These are phyloP conservation scores for Arrhopalites spinosus DNA, from an alignment of 2,888 invertebrate genomes.

Conservation along the genomic window DNA sequence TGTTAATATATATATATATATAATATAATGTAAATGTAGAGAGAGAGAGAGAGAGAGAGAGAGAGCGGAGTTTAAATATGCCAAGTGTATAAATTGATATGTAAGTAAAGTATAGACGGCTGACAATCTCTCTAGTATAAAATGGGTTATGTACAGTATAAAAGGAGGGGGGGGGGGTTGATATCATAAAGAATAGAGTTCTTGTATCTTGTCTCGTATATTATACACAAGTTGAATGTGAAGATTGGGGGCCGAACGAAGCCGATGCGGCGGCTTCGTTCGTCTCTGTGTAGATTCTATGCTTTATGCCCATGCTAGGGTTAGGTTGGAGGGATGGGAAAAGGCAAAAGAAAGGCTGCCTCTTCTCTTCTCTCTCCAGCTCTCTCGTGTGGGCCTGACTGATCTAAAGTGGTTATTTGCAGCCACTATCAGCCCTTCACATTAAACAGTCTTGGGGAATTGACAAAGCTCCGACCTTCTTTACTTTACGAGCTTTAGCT, in stretches of 20 bases:
- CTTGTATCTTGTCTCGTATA: slow-evolving; percentile 34
- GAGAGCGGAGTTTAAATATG: neutral
- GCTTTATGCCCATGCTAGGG: slow-evolving; percentile 20
- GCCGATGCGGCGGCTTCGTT: slow-evolving; percentile 42
- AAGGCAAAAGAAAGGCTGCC: slow-evolving; percentile 42
- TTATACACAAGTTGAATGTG: slow-evolving; percentile 38
- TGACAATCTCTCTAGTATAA: too few relatives aligned
- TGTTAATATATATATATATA: neutral
- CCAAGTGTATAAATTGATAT: neutral
- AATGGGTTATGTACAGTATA: neutral
- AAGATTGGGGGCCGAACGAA: slow-evolving; percentile 40
- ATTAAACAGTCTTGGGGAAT: slow-evolving; percentile 52
- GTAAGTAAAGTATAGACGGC: too few relatives aligned
- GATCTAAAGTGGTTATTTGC: slow-evolving; percentile 55
- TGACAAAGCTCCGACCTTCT: slow-evolving; percentile 50
- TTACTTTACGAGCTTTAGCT: slow-evolving; percentile 39
- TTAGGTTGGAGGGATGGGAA: slow-evolving; percentile 46
- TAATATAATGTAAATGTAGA: neutral
- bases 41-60: neutral
- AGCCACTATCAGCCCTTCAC: slow-evolving; percentile 55
- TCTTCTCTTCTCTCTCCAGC: slow-evolving; percentile 29
- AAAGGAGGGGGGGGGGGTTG: neutral
- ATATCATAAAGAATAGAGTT: slow-evolving; percentile 16
- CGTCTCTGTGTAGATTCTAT: neutral
- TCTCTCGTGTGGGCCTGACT: slow-evolving; percentile 48